phyloP scores from a whole-genome alignment of 2,113 vertebrate species.

The Trogon surrucura region DNA sequence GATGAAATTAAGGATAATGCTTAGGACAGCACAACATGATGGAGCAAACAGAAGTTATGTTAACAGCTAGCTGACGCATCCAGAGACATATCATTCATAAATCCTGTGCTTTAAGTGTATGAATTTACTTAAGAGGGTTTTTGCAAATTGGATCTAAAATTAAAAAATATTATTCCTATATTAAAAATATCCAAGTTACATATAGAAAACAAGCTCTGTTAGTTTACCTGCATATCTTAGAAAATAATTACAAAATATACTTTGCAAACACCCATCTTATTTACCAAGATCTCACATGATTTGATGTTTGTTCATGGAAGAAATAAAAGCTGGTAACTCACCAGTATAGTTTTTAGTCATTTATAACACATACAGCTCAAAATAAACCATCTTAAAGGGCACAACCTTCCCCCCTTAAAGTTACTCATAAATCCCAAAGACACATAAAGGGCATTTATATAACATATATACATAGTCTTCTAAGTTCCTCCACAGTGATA shows the following conservation, averaged over 20 bases:
- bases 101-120: fast-evolving
- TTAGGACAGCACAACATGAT: background rate
- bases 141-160: background rate
- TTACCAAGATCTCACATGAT: background rate
- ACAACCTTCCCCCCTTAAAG: fast-evolving
- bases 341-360: background rate
- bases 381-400: background rate
- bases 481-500: background rate
- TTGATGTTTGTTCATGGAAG: background rate
- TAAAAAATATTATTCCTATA: background rate
- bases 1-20: background rate
- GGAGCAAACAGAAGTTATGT: background rate
- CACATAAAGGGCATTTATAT: background rate
- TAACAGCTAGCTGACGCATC: background rate
- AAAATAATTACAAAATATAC: background rate
- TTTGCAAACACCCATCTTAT: background rate
- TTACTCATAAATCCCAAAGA: background rate
- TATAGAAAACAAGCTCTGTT: background rate
- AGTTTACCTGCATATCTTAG: background rate
- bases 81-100: background rate
- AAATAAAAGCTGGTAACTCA: background rate
- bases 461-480: background rate
- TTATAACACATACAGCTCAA: background rate
- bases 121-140: background rate
- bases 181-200: background rate